These are phyloP conservation scores for Typhlichthys eigenmanni DNA, from an alignment of 2,797 vertebrate genomes.

Conservation along the genomic window DNA sequence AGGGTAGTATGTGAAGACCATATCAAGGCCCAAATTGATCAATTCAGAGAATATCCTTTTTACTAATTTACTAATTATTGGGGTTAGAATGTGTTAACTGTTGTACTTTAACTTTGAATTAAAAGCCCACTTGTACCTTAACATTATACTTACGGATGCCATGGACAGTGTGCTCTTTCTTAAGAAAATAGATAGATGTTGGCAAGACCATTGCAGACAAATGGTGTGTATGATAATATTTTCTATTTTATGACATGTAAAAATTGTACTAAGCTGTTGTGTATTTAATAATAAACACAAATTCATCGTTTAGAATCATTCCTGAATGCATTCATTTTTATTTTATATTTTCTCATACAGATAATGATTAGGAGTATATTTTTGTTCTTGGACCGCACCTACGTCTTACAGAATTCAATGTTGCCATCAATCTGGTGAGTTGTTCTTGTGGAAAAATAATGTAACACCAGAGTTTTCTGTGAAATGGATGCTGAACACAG, in stretches of 20 bases:
- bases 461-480: neutral
- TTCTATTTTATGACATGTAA: neutral
- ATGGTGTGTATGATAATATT: slow-evolving; percentile 82
- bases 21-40: slow-evolving; percentile 98
- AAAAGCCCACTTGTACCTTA: slow-evolving; percentile 56
- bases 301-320: neutral
- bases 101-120: neutral
- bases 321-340: neutral
- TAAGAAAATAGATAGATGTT: slow-evolving; percentile 99
- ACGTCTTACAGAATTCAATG: slow-evolving; percentile 99
- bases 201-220: slow-evolving; percentile 99
- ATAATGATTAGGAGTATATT: slow-evolving; percentile 98
- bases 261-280: neutral
- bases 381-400: slow-evolving; percentile 98
- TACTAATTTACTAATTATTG: neutral
- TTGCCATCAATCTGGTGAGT: slow-evolving; percentile 98
- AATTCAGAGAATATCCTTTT: slow-evolving; percentile 99
- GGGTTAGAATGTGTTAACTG: neutral
- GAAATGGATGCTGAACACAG: slow-evolving; percentile 11
- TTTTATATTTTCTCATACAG: slow-evolving; percentile 55
- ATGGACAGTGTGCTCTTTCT: slow-evolving; percentile 98
- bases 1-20: slow-evolving; percentile 97
- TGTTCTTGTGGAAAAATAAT: neutral
- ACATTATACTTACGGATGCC: slow-evolving; percentile 82
- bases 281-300: neutral